Evolutionary conservation across 2,888 invertebrate species (phyloP), one percentile per base, ranked within the genome.

Genomic region (Tetramorium bicarinatum): DNA sequence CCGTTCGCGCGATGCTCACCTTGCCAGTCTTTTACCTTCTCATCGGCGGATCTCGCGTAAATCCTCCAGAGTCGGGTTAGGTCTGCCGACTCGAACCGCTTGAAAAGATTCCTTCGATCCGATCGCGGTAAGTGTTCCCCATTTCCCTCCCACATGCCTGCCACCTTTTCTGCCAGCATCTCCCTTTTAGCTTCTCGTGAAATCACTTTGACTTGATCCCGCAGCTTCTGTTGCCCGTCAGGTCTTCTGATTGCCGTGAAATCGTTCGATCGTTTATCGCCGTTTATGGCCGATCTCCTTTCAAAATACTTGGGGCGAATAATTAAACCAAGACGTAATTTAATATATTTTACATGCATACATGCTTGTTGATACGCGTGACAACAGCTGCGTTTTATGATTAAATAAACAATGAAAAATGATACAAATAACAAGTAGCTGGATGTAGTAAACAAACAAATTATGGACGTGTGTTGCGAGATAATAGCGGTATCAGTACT

Each of bases 41-140:
- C 89, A 86, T 89, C 86, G 85, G 80, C 82, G 85, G 84, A 83
- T 85, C 74, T 75, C 85, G 83, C 82, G 85, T 83, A 89, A 86
- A 88, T 87, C 87, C 85, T 66, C 54, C 82, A 62, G 85, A 88
- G 85, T 54, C 82, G 83, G 90, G 82, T 83, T 84, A 76, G 85
- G 59, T 84, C 80, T 80, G 56, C 77, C 69, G 44, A 75, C 82
- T 83, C 79, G 84, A 87, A 69, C 80, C 77, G 76, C 84, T 84
- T 87, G 87, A 88, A 81, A 85, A 87, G 87, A 88, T 89, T 88
- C 87, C 83, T 82, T 82, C 87, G 90, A 86, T 85, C 85, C 82
- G 89, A 89, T 89, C 90, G 88, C 67, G 69, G 77, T 67, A 85
- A 89, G 86, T 86, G 83, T 87, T 82, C 87, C 67, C 69, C 59